Evolutionary conservation across 2,113 vertebrate genomes (phyloP), one percentile per base, ranked within the genome.

Genomic region (Rhinogobius similis): DNA sequence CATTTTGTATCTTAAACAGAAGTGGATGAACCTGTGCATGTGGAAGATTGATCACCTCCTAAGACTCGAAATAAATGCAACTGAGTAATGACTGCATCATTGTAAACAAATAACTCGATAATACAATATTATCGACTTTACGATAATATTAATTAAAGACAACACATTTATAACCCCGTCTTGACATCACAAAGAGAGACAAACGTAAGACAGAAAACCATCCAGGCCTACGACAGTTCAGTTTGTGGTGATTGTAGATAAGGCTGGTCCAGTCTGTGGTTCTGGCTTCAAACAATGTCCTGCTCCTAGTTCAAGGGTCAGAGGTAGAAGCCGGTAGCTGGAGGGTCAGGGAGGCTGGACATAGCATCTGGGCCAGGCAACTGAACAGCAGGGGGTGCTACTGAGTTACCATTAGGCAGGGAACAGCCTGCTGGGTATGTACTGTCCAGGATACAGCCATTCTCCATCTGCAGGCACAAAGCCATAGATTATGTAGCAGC

Each of bases 81-180:
- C 67, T 44, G 67, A 69, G 62, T n/a, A 7, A 72, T 78, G 44
- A 89, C 87, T 84, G 86, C 86, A 85, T 90, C 68, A 67, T 67
- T 88, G 87, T 91, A 89, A 91, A 91, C 87, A 87, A 87, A 86
- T 75, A 77, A 90, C 85, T 87, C 77, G 23, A 50, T 50, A 50
- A 50, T 21, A 50, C 46, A 21, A 50, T 50, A 50, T 50, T 50
- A 50, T 50, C 46, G 46, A 50, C 46, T 20, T 50, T 87, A 81
- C 82, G 72, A 85, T 88, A 90, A 85, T 75, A 67, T 66, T 70
- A 85, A 64, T 75, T 63, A 68, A 79, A 76, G 52, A 85, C 43
- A 72, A 78, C 78, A 72, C 38, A 4, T 59, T 44, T 36, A 58
- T 20, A 16, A 61, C 21, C 32, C 59, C 32, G 5, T 38, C 13